These are phyloP conservation scores for Paralvinella palmiformis DNA, from an alignment of 1,140 invertebrate genomes.

Conservation along the genomic window DNA sequence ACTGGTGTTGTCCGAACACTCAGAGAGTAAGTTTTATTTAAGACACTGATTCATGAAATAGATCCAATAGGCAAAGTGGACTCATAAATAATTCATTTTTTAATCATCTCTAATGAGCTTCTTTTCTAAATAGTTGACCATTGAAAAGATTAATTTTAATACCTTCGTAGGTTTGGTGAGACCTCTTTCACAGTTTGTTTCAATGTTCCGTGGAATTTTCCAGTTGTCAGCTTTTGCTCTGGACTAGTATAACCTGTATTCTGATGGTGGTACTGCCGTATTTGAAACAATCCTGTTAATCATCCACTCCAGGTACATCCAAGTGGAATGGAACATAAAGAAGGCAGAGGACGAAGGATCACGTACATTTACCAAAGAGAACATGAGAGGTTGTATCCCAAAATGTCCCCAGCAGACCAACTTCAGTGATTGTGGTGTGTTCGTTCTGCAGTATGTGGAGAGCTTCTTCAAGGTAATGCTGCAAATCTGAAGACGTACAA, in stretches of 20 bases:
- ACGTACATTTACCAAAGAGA: conserved; percentile 46
- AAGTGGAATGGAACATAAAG: conserved; percentile 80
- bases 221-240: too few species aligned
- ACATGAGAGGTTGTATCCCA: conserved; percentile 62
- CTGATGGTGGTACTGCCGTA: too few species aligned
- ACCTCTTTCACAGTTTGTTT: too few species aligned
- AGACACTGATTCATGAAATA: too few species aligned
- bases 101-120: too few species aligned
- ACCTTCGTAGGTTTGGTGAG: too few species aligned
- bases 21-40: conserved; percentile 47
- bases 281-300: neutral
- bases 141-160: too few species aligned
- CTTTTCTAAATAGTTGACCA: too few species aligned
- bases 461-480: conserved; percentile 71
- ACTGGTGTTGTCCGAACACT: conserved; percentile 77
- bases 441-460: conserved; percentile 91
- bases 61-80: too few species aligned
- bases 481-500: neutral
- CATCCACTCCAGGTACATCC: conserved; percentile 57
- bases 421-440: conserved; percentile 93
- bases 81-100: too few species aligned
- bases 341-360: conserved; percentile 59
- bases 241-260: too few species aligned
- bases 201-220: too few species aligned
- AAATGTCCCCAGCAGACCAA: conserved; percentile 95